Conservation (phyloP, 2,797 vertebrate genomes). For the Danio kyathit region DNA sequence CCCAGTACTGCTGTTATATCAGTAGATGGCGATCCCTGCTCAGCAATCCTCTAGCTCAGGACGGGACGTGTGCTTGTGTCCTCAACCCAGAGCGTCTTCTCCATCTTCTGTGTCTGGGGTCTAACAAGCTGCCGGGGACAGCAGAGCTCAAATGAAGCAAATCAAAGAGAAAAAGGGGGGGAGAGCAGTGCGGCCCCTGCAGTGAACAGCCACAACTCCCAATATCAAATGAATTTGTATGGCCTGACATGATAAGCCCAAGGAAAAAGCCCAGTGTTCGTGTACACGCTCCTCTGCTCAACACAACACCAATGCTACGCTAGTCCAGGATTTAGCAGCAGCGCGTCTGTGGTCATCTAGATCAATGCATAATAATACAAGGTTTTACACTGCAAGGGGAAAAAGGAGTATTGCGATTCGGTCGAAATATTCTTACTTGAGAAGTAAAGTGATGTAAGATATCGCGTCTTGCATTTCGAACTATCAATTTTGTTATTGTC, state of each 20-base stretch:
- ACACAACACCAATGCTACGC: slow-evolving; percentile 60
- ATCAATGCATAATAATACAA: not conserved
- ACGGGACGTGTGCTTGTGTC: slow-evolving; percentile 73
- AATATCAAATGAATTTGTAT: slow-evolving; percentile 86
- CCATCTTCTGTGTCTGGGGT: slow-evolving; percentile 66
- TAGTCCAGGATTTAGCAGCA: not conserved
- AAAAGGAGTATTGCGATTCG: no score
- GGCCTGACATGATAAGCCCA: slow-evolving; percentile 81
- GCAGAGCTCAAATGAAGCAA: slow-evolving; percentile 84
- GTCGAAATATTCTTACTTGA: no score
- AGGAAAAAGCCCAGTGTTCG: slow-evolving; percentile 70
- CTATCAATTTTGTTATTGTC: no score
- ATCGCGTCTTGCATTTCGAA: no score
- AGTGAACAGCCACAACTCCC: slow-evolving; percentile 81
- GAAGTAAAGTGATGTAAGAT: no score
- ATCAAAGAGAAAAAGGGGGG: slow-evolving; percentile 83
- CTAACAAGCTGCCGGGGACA: slow-evolving; percentile 85
- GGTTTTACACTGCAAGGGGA: no score
- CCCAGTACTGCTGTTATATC: slow-evolving; percentile 68
- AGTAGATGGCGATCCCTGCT: slow-evolving; percentile 82
- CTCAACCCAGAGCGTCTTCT: slow-evolving; percentile 56
- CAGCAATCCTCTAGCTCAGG: slow-evolving; percentile 68
- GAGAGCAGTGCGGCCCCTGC: slow-evolving; percentile 79
- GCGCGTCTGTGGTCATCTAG: not conserved
- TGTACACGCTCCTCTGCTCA: slow-evolving; percentile 57